Evolutionary conservation across 2,888 invertebrate species (phyloP).

Genomic region (Rhingia rostrata): DNA sequence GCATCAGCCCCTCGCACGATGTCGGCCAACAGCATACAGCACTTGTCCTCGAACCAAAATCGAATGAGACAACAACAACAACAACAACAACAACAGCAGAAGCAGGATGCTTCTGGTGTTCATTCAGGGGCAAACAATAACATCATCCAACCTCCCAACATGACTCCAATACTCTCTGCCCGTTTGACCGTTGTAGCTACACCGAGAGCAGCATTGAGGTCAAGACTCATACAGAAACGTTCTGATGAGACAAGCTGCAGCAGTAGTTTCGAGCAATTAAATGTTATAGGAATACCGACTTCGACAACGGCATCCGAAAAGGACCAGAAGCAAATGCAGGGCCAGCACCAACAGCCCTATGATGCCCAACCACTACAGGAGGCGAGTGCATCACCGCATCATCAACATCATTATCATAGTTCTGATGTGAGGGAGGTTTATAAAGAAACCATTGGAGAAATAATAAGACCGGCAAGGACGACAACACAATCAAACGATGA

Average conservation of each 20-base stretch:
- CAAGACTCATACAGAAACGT: conserved; percentile 74
- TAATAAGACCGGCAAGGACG: conserved; percentile 41
- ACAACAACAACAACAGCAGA: conserved; percentile 35
- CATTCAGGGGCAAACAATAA: conserved; percentile 68
- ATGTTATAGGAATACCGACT: conserved; percentile 76
- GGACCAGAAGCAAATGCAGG: conserved; percentile 60
- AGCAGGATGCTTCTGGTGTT: conserved; percentile 50
- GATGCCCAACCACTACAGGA: conserved; percentile 42
- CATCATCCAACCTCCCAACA: conserved; percentile 35
- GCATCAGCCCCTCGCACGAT: conserved; percentile 34
- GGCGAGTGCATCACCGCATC: conserved; percentile 9
- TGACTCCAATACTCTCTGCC: conserved; percentile 65
- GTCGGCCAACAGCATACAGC: conserved; percentile 49
- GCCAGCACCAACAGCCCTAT: conserved; percentile 64
- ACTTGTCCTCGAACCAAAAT: conserved; percentile 57
- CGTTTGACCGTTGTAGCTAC: conserved; percentile 69
- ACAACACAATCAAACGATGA: conserved; percentile 30
- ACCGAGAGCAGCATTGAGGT: conserved; percentile 72
- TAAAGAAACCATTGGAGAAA: conserved; percentile 49
- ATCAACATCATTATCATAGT: conserved; percentile 50
- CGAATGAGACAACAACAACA: conserved; percentile 60
- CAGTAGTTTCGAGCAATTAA: conserved; percentile 78
- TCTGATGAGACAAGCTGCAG: conserved; percentile 76
- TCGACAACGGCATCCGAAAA: conserved; percentile 41
- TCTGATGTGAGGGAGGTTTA: conserved; percentile 57